Evolutionary conservation across 1,140 invertebrate species (phyloP).

Genomic region (Orius laevigatus): DNA sequence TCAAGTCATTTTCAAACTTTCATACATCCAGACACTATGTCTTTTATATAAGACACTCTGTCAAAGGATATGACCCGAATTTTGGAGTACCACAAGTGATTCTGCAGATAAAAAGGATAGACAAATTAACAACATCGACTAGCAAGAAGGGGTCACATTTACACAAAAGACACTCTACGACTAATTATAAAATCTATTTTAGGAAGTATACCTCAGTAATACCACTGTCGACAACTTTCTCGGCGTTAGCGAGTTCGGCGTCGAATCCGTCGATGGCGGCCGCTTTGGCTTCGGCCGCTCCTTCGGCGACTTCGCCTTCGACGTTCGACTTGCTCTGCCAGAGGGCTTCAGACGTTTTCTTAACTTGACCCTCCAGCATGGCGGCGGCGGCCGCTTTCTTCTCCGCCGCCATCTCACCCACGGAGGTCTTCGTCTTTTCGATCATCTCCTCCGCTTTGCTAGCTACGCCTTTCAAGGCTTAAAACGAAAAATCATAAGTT

Average conservation of each 20-base stretch:
- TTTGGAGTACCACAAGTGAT: no score
- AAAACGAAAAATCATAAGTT: conserved; percentile 9
- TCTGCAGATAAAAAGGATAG: no score
- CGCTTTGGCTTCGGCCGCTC: conserved; percentile 19
- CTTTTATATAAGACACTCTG: no score
- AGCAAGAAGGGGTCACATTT: background rate
- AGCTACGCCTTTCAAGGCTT: conserved; percentile 23
- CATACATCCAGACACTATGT: no score
- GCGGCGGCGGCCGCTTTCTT: conserved; percentile 22
- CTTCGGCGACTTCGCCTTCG: conserved; percentile 18
- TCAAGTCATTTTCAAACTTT: no score
- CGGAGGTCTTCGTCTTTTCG: conserved; percentile 24
- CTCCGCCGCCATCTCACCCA: conserved; percentile 22
- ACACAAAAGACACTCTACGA: background rate
- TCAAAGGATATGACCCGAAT: no score
- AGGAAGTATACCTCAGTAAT: conserved; percentile 19
- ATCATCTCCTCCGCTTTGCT: conserved; percentile 23
- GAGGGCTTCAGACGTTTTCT: conserved; percentile 22
- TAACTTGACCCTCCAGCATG: conserved; percentile 21
- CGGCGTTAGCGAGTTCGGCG: conserved; percentile 17
- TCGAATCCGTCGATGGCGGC: conserved; percentile 23
- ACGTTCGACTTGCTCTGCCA: conserved; percentile 19
- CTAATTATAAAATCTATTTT: background rate
- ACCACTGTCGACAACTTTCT: conserved; percentile 16
- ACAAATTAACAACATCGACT: no score